These are phyloP conservation scores for Sinhomidia bicolor DNA, from an alignment of 2,888 invertebrate species.

Conservation along the genomic window DNA sequence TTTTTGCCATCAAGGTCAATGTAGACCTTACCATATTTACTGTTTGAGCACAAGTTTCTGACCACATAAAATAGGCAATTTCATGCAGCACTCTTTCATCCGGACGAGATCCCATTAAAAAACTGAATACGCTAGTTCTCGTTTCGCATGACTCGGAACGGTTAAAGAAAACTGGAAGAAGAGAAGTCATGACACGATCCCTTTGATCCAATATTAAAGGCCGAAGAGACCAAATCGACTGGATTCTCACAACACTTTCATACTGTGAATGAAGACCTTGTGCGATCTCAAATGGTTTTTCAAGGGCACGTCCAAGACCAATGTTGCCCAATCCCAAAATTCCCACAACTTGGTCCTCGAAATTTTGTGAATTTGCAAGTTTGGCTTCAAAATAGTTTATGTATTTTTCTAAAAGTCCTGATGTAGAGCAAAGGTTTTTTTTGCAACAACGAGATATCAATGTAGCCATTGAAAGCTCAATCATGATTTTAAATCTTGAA, in stretches of 20 bases:
- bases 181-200: conserved; percentile 58
- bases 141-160: conserved; percentile 78
- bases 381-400: conserved; percentile 77
- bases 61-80: conserved; percentile 80
- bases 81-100: conserved; percentile 77
- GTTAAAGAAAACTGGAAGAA: conserved; percentile 79
- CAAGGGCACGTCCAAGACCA: conserved; percentile 72
- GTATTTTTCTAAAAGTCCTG: conserved; percentile 78
- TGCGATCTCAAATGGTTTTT: conserved; percentile 77
- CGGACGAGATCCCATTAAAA: conserved; percentile 75
- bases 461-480: conserved; percentile 78
- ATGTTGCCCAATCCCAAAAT: conserved; percentile 78
- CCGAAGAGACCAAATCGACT: conserved; percentile 78
- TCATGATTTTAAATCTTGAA: conserved; percentile 47
- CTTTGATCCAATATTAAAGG: conserved; percentile 67
- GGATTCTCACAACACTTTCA: conserved; percentile 74
- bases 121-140: conserved; percentile 76
- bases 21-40: conserved; percentile 76
- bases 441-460: conserved; percentile 76
- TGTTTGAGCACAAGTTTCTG: conserved; percentile 78
- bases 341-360: conserved; percentile 76
- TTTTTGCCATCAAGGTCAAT: conserved; percentile 74
- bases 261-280: conserved; percentile 69
- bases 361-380: conserved; percentile 49
- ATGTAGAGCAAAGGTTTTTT: conserved; percentile 73